Evolutionary conservation across 2,797 vertebrate genomes (phyloP), one percentile per base, ranked within the genome.

Genomic region (Hozukius guyotensis): DNA sequence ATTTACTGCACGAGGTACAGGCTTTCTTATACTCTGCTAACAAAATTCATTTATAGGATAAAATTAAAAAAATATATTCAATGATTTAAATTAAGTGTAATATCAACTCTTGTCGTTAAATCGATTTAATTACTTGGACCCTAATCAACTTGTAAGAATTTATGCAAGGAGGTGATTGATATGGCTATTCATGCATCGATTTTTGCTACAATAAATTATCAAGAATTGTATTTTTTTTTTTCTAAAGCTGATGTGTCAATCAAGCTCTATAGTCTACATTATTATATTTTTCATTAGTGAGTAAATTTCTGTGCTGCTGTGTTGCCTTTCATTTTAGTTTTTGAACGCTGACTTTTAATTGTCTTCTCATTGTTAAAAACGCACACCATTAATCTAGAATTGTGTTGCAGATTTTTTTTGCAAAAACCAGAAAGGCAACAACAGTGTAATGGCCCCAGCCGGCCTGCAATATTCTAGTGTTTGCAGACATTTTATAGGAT

Each of bases 201-300:
- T 42, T 42, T 74, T 74, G 57, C 73, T 74, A 1, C 61, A 90
- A 79, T 88, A 83, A 88, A 88, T 87, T 56, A 87, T 79, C n/a
- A 73, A 70, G 52, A 67, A 60, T 80, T 7, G 67, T 52, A 63
- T 57, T 27, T 38, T 0, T 52, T 12, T 62, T 72, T 32, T 56
- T 31, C n/a, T 53, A 7, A 80, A 71, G 34, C 78, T 61, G 36
- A 38, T 38, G 20, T 31, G 63, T 64, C n/a, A 61, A 25, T 73
- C 59, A 52, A 53, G 34, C 29, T 64, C 2, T 10, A 38, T 38
- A 49, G 16, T 62, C 18, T 8, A 46, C 56, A 24, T 18, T 32
- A 1, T n/a, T 32, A 1, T n/a, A 16, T 66, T 78, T 81, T 75
- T 53, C 14, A 22, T 27, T 14, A 10, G 27, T 56, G 5, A 9